phyloP scores from a whole-genome alignment of 2,797 vertebrate species.

The Sternotherus odoratus region DNA sequence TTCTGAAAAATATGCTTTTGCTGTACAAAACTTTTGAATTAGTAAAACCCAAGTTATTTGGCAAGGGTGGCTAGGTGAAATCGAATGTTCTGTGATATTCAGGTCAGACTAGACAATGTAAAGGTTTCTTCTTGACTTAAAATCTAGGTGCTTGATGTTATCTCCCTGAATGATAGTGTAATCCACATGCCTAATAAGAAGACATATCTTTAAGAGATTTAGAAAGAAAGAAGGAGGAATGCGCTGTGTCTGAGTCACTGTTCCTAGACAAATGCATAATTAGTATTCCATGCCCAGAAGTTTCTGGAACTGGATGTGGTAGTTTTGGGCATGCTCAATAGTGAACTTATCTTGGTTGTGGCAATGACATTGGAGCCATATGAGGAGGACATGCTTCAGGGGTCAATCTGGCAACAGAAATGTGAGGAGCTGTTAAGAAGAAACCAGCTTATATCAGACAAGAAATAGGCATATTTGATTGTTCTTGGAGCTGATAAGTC shows the following conservation, averaged over 20 bases:
- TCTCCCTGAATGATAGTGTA: not conserved
- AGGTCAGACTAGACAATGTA: not conserved
- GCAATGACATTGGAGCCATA: not conserved
- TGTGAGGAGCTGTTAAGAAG: not conserved
- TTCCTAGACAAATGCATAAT: not conserved
- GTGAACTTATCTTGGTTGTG: not conserved
- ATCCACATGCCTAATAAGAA: not conserved
- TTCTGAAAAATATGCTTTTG: not conserved
- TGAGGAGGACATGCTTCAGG: not conserved
- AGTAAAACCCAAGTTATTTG: not conserved
- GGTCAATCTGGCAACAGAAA: not conserved
- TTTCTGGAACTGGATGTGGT: not conserved
- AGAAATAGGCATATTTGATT: not conserved
- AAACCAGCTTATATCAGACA: not conserved
- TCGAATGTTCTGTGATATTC: not conserved
- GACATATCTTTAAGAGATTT: not conserved
- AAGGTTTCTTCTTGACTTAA: not conserved
- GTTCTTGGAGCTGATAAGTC: not conserved
- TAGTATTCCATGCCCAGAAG: not conserved
- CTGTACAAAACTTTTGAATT: not conserved
- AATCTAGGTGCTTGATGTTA: not conserved
- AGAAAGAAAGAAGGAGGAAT: not conserved
- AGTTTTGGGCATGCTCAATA: not conserved
- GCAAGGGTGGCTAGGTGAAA: not conserved
- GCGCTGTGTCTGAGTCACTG: not conserved